Evolutionary conservation across 2,113 vertebrate species (phyloP).

Genomic region (Apaloderma vittatum): DNA sequence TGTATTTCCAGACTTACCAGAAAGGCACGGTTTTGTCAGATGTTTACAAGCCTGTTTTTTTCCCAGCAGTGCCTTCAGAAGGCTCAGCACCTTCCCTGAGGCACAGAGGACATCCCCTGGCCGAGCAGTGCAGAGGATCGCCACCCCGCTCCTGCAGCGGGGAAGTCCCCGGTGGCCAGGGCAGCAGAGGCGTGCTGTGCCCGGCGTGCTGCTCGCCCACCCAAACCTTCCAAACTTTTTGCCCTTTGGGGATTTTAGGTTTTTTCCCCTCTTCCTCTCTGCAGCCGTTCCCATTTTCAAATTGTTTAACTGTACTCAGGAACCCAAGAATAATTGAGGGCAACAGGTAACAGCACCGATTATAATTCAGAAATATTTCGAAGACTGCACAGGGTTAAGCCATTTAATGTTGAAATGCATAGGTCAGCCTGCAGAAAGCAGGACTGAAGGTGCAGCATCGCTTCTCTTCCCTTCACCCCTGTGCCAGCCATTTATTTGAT

Average conservation of each 20-base stretch:
- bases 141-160: not conserved
- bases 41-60: not conserved
- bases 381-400: fast-evolving
- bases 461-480: not conserved
- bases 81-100: not conserved
- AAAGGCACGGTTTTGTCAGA: not conserved
- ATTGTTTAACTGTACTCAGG: not conserved
- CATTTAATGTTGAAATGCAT: fast-evolving
- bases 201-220: not conserved
- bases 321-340: not conserved
- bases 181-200: not conserved
- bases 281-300: not conserved
- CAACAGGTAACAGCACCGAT: not conserved
- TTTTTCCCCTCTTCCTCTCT: not conserved
- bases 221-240: not conserved
- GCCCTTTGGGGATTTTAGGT: not conserved
- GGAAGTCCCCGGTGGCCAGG: not conserved
- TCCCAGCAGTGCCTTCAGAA: not conserved
- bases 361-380: not conserved
- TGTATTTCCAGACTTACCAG: not conserved
- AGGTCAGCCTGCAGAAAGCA: not conserved
- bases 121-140: not conserved
- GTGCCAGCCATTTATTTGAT: not conserved
- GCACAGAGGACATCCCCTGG: not conserved
- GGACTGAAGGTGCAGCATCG: not conserved